Conservation (phyloP, 2,888 invertebrate species). For the Brachylomia viminalis region DNA sequence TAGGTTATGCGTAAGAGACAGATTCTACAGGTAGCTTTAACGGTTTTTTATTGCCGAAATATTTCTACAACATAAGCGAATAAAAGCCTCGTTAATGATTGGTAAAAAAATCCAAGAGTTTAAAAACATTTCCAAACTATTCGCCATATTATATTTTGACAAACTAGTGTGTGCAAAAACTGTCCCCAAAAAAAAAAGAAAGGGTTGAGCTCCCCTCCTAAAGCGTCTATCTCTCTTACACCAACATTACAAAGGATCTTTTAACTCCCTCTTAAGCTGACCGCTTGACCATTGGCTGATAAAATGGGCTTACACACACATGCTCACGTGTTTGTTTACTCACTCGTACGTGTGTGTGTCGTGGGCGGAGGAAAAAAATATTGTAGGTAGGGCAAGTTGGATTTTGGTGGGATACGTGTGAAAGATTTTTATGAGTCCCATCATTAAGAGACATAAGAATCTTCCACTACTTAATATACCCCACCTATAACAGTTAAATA, state of each 20-base stretch:
- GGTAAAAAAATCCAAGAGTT: neutral
- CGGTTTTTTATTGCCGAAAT: neutral
- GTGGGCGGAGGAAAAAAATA: conserved; percentile 62
- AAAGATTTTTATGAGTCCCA: neutral
- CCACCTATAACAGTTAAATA: too few species aligned
- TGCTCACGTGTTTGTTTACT: conserved; percentile 25
- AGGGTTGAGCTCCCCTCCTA: conserved; percentile 64
- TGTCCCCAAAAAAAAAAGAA: conserved; percentile 53
- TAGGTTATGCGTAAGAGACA: neutral
- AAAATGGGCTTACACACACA: conserved; percentile 63
- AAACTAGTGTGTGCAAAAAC: conserved; percentile 51
- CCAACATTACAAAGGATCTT: conserved; percentile 44
- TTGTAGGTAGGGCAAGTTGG: conserved; percentile 25
- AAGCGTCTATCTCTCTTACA: conserved; percentile 57
- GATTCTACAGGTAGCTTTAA: neutral
- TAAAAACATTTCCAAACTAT: neutral
- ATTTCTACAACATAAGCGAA: neutral
- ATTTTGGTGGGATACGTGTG: conserved; percentile 18
- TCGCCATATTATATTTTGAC: conserved; percentile 29
- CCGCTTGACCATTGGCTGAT: conserved; percentile 88
- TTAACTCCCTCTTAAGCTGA: conserved; percentile 76
- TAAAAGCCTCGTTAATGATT: too few species aligned
- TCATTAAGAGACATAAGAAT: too few species aligned
- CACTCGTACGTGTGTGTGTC: conserved; percentile 16
- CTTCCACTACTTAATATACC: too few species aligned